A percentile compares a stretch with the other conserved stretches of the same genome.
Conservation (phyloP, 2,113 vertebrate genomes). For the Takifugu bimaculatus region DNA sequence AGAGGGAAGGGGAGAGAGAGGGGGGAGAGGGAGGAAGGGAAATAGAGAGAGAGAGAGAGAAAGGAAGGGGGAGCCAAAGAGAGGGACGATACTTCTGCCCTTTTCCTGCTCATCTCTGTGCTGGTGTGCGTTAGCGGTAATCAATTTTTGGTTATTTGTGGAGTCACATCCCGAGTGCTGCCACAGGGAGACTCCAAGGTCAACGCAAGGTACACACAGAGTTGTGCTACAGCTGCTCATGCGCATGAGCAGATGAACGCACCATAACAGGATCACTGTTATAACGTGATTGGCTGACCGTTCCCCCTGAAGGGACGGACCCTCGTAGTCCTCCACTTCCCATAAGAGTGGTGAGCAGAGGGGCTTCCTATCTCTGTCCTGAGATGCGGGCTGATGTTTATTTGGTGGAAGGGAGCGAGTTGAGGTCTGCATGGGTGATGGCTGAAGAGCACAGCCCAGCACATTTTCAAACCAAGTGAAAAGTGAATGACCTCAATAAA, state of each 20-base stretch:
- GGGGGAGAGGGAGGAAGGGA: no score
- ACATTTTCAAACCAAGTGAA: no score
- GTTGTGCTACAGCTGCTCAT: conserved; percentile 42
- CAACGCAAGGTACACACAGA: conserved; percentile 48
- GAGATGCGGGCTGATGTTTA: conserved; percentile 29
- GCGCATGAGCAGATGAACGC: conserved; percentile 33
- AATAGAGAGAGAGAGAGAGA: no score
- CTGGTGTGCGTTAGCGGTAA: conserved; percentile 59
- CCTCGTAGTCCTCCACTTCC: conserved; percentile 4
- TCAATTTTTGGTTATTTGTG: conserved; percentile 69
- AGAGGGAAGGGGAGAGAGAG: no score
- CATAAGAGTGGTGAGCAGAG: neutral
- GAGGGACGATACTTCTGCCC: conserved; percentile 59
- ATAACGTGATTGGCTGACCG: conserved; percentile 31
- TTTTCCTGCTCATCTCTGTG: conserved; percentile 37
- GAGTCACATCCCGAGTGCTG: conserved; percentile 66
- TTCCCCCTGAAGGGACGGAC: conserved; percentile 16
- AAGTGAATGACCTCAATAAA: no score
- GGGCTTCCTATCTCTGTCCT: conserved; percentile 2
- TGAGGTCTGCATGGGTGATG: neutral
- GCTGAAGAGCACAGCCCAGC: neutral
- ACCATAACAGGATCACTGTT: conserved; percentile 24
- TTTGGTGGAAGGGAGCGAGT: conserved; percentile 10
- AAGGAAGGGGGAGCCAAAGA: conserved; percentile 15
- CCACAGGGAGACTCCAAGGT: conserved; percentile 65